These are phyloP conservation scores for Brachyhypopomus occidentalis DNA, from an alignment of 2,113 vertebrate genomes.

Conservation along the genomic window DNA sequence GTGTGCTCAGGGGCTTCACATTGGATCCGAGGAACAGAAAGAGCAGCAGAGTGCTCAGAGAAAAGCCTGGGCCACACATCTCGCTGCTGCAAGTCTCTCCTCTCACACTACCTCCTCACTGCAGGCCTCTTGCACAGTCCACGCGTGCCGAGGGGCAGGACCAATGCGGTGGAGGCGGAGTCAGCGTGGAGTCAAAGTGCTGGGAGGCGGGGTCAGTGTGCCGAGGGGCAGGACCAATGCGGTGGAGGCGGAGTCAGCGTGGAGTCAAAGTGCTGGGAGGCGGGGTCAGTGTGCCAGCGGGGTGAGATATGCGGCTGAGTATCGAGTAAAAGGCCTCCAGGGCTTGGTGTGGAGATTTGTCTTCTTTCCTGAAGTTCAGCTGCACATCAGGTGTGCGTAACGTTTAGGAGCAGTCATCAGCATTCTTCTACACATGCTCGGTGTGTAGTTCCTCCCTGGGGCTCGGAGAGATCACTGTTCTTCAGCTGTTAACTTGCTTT, in stretches of 20 bases:
- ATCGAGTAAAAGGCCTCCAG: no score
- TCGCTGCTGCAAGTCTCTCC: background rate
- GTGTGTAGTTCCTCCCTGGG: background rate
- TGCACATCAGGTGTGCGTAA: background rate
- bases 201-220: background rate
- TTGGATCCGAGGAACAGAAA: slow-evolving; percentile 27
- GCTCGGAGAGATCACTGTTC: background rate
- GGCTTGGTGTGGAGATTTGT: no score
- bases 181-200: background rate
- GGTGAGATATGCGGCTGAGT: background rate
- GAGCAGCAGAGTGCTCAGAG: slow-evolving; percentile 15
- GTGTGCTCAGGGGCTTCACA: slow-evolving; percentile 8
- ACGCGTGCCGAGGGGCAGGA: background rate
- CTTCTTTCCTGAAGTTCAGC: background rate
- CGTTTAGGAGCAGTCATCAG: background rate
- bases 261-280: background rate
- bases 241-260: background rate
- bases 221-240: background rate
- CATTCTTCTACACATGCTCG: background rate
- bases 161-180: background rate
- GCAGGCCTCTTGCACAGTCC: background rate
- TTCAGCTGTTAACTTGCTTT: slow-evolving; percentile 28
- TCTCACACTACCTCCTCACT: background rate
- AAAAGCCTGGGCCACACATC: background rate
- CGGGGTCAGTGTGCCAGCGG: background rate